Evolutionary conservation across 2,113 vertebrate species (phyloP).

Genomic region (Brachypodius melanocephalos): DNA sequence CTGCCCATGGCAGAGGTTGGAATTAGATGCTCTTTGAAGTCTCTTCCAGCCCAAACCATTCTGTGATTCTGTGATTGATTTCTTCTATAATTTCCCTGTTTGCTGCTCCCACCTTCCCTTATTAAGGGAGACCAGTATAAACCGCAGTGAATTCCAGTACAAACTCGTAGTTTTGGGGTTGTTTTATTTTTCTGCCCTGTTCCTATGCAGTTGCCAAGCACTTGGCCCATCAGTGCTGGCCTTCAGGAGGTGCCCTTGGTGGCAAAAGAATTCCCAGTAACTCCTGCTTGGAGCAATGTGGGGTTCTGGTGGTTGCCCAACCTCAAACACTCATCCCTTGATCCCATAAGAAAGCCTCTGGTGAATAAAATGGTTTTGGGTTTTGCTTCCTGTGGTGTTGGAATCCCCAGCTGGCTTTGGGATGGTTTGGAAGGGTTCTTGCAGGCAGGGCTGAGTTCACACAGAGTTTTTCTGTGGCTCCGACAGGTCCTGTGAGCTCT

Average conservation of each 20-base stretch:
- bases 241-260: background rate
- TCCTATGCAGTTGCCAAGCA: background rate
- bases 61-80: background rate
- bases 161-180: no score
- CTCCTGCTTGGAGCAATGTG: background rate
- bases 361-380: background rate
- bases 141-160: background rate
- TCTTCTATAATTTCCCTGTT: background rate
- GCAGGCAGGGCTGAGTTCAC: background rate
- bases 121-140: background rate
- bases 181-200: background rate
- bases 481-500: background rate
- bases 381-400: background rate
- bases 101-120: background rate
- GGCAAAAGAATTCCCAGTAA: background rate
- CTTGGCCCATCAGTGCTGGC: background rate
- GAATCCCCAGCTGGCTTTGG: background rate
- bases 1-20: background rate
- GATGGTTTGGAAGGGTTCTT: background rate
- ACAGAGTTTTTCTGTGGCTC: background rate
- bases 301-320: rapidly evolving
- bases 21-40: background rate
- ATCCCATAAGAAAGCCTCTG: no score
- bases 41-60: background rate
- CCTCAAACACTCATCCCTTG: background rate